Base-by-base conservation (phyloP, 1,140 invertebrate species). In the Tetramorium simillimum region DNA sequence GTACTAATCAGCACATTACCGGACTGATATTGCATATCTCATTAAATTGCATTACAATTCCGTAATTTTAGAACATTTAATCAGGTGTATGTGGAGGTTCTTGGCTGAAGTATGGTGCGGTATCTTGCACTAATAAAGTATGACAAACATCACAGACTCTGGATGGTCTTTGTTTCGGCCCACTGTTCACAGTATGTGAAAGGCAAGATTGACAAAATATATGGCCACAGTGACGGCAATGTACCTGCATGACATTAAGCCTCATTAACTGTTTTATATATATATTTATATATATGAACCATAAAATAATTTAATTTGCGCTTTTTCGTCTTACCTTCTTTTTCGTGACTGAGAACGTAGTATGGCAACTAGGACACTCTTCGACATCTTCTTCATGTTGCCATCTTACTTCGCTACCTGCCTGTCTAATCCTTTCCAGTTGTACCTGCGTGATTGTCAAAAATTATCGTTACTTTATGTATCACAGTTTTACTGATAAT, bases 91-190 rank as follows among this genome's bases (percentile, higher is more conserved):
- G 97, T 63, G 97, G 98, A 92, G 97, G 97, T 93, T 98, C 97
- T 82, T 97, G 98, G 95, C 98, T 99, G 96, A 99, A 99, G 96
- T 99, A 99, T 60, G 99, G 99, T 89, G 98, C 98, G 62, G 98
- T 97, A 95, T 99, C 97, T 92, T 97, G 97, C 91, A 98, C 98
- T 91, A 99, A 97, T 89, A 99, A 96, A 46, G 99, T 99, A 96
- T 99, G 98, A 96, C 99, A 99, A 77, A 99, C 98, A 95, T 98
- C 97, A 96, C 99, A 99, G 78, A 99, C 99, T 95, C 97, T 97
- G 65, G 98, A 98, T 67, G 97, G 96, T 91, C 98, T 96, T 89
- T 97, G 96, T 91, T 98, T 97, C 78, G 98, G 98, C 73, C 99
- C 99, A 92, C 98, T 98, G 87, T 96, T 95, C 81, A 99, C 98